Evolutionary conservation across 1,140 invertebrate species (phyloP).

Genomic region (Sinonovacula constricta): DNA sequence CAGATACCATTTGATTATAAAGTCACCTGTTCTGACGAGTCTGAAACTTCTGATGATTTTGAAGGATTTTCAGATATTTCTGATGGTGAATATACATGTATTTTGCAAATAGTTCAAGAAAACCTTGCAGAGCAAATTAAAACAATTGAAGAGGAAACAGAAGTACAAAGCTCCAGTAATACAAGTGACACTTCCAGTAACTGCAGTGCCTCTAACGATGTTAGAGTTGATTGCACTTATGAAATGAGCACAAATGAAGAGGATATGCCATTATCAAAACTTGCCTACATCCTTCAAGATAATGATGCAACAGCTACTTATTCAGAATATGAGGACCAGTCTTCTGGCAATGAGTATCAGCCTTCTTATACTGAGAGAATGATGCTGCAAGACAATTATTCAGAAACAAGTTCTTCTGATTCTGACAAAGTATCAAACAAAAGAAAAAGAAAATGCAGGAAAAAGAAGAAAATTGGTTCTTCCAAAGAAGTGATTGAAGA

Average conservation of each 20-base stretch:
- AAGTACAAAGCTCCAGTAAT: background rate
- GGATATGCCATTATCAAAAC: slow-evolving; percentile 5
- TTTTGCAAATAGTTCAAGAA: slow-evolving; percentile 5
- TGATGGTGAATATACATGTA: background rate
- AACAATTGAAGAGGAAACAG: slow-evolving; percentile 5
- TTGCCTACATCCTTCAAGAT: background rate
- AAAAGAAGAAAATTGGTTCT: no score
- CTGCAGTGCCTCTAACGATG: no score
- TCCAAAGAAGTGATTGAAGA: no score
- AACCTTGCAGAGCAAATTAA: slow-evolving; percentile 1
- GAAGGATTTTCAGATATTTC: slow-evolving; percentile 12
- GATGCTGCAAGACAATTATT: background rate
- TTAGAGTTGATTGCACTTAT: background rate
- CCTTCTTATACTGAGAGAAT: background rate
- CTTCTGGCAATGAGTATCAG: slow-evolving; percentile 3
- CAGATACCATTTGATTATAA: background rate
- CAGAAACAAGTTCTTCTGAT: slow-evolving; percentile 15
- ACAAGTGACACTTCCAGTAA: background rate
- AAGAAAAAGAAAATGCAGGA: no score
- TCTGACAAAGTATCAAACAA: background rate
- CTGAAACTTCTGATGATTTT: slow-evolving; percentile 3
- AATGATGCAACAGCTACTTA: background rate
- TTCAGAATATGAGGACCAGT: background rate
- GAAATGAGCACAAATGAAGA: slow-evolving; percentile 5
- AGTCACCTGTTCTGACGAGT: background rate